Percentiles rank a stretch among this genome's conserved stretches.
Conservation (phyloP, 2,113 vertebrate species). For the Brachionichthys hirsutus region DNA sequence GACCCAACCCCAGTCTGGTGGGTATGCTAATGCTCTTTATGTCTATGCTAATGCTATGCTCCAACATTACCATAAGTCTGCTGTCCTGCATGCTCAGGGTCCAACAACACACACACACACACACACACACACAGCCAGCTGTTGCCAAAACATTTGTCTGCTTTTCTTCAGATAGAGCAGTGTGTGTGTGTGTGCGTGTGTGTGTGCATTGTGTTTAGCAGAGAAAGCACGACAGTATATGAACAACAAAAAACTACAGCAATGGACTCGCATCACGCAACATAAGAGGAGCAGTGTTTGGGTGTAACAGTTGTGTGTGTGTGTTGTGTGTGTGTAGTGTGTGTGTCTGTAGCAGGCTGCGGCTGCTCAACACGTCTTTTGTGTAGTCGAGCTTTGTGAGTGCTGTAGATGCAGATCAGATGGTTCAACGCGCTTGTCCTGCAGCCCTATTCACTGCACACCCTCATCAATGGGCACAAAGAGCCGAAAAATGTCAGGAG, state of each 20-base stretch:
- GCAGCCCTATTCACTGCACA: conserved; percentile 12
- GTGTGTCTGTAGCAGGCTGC: neutral
- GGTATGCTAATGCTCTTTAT: conserved; percentile 50
- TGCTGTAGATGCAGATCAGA: conserved; percentile 52
- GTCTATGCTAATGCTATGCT: conserved; percentile 45
- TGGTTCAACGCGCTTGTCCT: conserved; percentile 53
- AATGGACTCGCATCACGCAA: no score
- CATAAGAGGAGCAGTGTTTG: neutral
- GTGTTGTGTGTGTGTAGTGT: neutral
- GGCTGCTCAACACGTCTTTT: no score
- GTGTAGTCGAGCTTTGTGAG: neutral
- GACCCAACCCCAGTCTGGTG: conserved; percentile 42
- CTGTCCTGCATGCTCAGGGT: conserved; percentile 25
- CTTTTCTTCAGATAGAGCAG: conserved; percentile 29
- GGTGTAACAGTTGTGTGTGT: neutral
- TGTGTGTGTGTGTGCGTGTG: neutral
- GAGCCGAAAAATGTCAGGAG: conserved; percentile 51
- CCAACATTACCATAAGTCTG: conserved; percentile 42
- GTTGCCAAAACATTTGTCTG: conserved; percentile 66
- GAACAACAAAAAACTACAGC: no score
- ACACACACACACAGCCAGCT: conserved; percentile 51
- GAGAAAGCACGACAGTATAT: no score
- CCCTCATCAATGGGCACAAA: conserved; percentile 55
- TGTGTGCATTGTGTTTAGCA: neutral
- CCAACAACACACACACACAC: conserved; percentile 30